Evolutionary conservation across 2,797 vertebrate species (phyloP).

Genomic region (Todus mexicanus): DNA sequence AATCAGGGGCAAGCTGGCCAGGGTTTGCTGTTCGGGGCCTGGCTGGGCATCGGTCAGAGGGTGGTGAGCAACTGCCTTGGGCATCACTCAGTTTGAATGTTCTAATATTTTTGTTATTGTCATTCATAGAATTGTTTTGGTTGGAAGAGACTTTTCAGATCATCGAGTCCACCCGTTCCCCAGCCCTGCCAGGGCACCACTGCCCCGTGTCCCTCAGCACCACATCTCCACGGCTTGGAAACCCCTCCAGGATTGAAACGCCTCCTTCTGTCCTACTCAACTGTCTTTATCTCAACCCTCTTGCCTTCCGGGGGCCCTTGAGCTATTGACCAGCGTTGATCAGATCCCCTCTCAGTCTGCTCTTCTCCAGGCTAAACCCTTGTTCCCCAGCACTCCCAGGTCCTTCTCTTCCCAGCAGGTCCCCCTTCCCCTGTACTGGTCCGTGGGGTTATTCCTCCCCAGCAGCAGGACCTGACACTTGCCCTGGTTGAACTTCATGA

Average conservation of each 20-base stretch:
- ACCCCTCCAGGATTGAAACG: too few relatives aligned
- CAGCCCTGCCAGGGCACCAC: background rate
- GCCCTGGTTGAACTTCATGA: too few relatives aligned
- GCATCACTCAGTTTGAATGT: background rate
- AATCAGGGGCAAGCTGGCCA: background rate
- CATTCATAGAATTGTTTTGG: background rate
- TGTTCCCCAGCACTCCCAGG: background rate
- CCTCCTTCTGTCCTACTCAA: too few relatives aligned
- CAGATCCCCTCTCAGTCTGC: too few relatives aligned
- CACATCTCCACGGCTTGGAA: too few relatives aligned
- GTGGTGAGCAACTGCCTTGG: background rate
- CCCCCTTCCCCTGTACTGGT: background rate
- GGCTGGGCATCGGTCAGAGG: background rate
- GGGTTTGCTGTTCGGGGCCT: background rate
- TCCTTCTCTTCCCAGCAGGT: background rate
- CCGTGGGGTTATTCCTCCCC: background rate
- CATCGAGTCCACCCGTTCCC: background rate
- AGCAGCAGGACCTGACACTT: too few relatives aligned
- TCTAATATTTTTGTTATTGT: background rate
- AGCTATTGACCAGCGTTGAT: too few relatives aligned
- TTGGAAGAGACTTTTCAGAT: background rate
- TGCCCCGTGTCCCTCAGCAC: too few relatives aligned
- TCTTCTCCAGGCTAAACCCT: too few relatives aligned
- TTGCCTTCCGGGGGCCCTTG: too few relatives aligned
- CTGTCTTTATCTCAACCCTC: too few relatives aligned